Base-by-base conservation (phyloP, 2,888 invertebrate genomes). In the Alloplasta piceator region DNA sequence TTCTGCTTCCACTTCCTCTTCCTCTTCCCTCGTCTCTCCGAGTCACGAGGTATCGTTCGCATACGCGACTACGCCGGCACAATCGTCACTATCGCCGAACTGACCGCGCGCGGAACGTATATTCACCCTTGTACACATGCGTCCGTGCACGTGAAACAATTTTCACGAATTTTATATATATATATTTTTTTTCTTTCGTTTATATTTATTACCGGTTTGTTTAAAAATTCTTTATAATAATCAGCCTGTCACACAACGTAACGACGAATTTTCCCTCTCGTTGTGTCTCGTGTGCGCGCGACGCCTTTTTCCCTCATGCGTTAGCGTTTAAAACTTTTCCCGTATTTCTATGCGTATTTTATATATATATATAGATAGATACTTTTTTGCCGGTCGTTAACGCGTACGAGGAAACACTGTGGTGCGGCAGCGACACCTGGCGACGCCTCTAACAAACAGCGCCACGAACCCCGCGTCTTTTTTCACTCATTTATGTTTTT, bases 41-140 rank as follows among this genome's bases (percentile, higher is more conserved):
- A 78, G 84, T 78, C 82, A 77, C 83, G 82, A 82, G 78, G 80
- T 80, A 73, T 82, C 83, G 67, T 77, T 73, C 75, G 80, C 78
- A 78, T 82, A 80, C 81, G 82, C 75, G 72, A 76, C 50, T 50
- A 73, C 79, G 12, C 48, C 70, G 66, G 39, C 72, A 58, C 67
- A 38, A 73, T 43, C 63, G 38, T 72, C 72, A 46, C 72, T 67
- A 67, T 77, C 63, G 50, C 73, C 80, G 43, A 64, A 73, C 64
- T 48, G 52, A 43, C 39, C 74, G 75, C 82, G 72, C 78, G 71
- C 76, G 75, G 74, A 26, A 75, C 71, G 43, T 66, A 77, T 56
- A 82, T 74, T 83, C 68, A 82, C 80, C 75, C 74, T 60, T 68
- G 77, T 74, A 74, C 82, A 67, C 80, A 76, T 74, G 74, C 82